Conservation (phyloP, 2,888 invertebrate species). For the Xanthorhoe designata region DNA sequence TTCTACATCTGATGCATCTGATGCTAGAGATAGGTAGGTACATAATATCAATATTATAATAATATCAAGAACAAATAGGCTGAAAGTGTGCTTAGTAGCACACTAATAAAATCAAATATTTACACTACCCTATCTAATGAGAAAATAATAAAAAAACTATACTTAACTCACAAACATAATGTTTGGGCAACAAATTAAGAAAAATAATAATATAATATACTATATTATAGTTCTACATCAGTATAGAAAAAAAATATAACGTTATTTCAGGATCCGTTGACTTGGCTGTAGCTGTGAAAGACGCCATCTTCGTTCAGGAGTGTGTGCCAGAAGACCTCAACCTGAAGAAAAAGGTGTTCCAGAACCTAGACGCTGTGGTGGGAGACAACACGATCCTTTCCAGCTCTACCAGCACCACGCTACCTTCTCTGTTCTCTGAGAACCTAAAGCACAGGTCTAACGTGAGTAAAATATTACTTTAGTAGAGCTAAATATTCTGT, state of each 20-base stretch:
- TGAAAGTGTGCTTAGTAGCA: too few species aligned
- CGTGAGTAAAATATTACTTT: constrained; percentile 48
- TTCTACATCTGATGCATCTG: background rate
- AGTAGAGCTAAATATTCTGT: too few species aligned
- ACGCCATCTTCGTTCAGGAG: constrained; percentile 94
- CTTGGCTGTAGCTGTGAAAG: constrained; percentile 89
- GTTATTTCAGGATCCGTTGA: constrained; percentile 86
- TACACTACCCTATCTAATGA: too few species aligned
- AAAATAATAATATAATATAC: too few species aligned
- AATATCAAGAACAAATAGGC: too few species aligned
- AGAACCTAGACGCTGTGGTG: constrained; percentile 91
- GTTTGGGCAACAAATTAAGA: too few species aligned
- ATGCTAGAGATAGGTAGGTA: background rate
- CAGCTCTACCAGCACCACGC: constrained; percentile 96
- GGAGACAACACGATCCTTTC: constrained; percentile 93
- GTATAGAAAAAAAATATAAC: too few species aligned
- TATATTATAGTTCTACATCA: too few species aligned
- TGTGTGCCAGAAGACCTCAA: constrained; percentile 96
- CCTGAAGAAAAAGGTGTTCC: constrained; percentile 92
- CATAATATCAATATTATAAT: too few species aligned
- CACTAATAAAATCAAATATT: too few species aligned
- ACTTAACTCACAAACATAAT: too few species aligned
- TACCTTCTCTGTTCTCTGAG: constrained; percentile 95
- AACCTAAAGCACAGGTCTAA: constrained; percentile 89
- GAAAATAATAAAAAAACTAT: too few species aligned